phyloP scores from a whole-genome alignment of 2,113 vertebrate genomes.

The Corythaixoides concolor region DNA sequence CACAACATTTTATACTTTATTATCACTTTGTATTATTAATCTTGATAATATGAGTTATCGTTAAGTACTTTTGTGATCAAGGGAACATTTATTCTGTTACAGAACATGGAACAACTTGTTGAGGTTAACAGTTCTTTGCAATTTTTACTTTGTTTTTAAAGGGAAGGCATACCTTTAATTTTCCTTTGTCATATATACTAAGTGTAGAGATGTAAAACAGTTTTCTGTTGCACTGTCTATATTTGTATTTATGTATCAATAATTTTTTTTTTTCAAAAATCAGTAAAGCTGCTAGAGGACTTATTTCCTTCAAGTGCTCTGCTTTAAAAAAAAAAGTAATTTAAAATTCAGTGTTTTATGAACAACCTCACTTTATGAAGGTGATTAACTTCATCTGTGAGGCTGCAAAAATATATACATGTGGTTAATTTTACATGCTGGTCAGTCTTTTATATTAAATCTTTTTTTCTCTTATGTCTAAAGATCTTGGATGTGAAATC shows the following conservation, averaged over 20 bases:
- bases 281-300: not conserved
- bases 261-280: not conserved
- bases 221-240: not conserved
- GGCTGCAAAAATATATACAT: not conserved
- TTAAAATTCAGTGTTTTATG: accelerated
- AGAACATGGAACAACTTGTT: not conserved
- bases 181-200: not conserved
- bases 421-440: not conserved
- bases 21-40: not conserved
- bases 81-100: not conserved
- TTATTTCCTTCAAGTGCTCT: not conserved
- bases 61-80: not conserved
- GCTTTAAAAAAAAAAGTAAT: not conserved
- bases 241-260: not conserved
- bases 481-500: not conserved
- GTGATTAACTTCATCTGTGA: not conserved
- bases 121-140: not conserved
- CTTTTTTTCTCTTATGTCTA: not conserved
- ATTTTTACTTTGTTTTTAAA: not conserved
- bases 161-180: not conserved
- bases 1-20: too few relatives aligned
- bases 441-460: not conserved
- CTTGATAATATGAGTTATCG: not conserved
- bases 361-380: not conserved
- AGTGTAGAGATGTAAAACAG: accelerated